Base-by-base conservation (phyloP, 1,140 invertebrate species). In the Brachystomella parvula region DNA sequence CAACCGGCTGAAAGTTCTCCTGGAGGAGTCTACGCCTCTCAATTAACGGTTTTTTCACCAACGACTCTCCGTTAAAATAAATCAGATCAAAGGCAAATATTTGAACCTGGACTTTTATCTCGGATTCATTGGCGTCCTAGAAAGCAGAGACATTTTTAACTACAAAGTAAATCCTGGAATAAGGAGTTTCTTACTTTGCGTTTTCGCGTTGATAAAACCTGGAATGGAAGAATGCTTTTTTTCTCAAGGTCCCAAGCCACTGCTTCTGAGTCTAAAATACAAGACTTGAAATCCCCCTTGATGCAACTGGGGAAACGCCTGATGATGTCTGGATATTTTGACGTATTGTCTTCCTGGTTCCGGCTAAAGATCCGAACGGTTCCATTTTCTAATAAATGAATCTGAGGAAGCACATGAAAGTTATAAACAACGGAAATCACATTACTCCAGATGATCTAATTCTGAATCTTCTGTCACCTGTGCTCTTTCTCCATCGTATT, bases 401-500 rank as follows among this genome's bases (percentile, higher is more conserved):
- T 91, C 85, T 90, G n/a, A n/a, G n/a, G n/a, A n/a, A n/a, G n/a
- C n/a, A n/a, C n/a, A n/a, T n/a, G n/a, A n/a, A n/a, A 35, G 58
- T 56, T 21, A 17, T 17, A 71, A 64, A 60, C 47, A 15, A 44
- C 24, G 44, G 21, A 15, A 44, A 15, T 29, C 19, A 32, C 1
- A 17, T 61, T 26, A 64, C 19, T 47, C 30, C 21, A 56, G 21
- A 3, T 56, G 24, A 21, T 59, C 21, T 19, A n/a, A 69, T 30
- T n/a, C 19, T 39, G 30, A 53, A 29, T 24, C 19, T 15, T 44
- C 39, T n/a, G 31, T 65, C 71, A 94, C 89, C 82, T 99, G 97
- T 2, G 94, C 96, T 76, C 97, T 81, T 82, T 99, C 97, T 2
- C 97, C 97, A 79, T 99, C 97, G 78, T 99, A 99, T 78, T 99